Conservation (phyloP, 2,797 vertebrate genomes). For the Trachops cirrhosus region DNA sequence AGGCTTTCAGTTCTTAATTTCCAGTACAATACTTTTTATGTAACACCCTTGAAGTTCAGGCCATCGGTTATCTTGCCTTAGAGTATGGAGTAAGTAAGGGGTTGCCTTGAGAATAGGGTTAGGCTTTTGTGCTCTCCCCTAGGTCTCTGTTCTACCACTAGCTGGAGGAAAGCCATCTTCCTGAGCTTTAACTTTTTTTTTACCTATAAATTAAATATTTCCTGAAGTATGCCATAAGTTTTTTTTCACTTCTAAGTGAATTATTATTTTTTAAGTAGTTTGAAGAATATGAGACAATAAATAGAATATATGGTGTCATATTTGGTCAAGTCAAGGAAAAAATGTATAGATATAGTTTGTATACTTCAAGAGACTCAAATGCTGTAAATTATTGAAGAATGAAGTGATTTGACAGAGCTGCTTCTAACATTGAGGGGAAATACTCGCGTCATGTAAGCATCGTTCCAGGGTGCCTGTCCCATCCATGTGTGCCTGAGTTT, state of each 20-base stretch:
- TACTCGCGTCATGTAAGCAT: neutral
- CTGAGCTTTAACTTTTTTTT: neutral
- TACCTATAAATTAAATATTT: constrained; percentile 1
- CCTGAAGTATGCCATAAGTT: neutral
- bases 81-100: neutral
- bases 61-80: neutral
- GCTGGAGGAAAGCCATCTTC: neutral
- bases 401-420: neutral
- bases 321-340: constrained; percentile 10
- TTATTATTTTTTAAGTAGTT: constrained; percentile 16
- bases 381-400: neutral
- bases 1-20: neutral
- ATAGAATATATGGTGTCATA: neutral
- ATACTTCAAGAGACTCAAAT: neutral
- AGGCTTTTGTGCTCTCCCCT: neutral
- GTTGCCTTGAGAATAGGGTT: neutral
- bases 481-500: neutral
- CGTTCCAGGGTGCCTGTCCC: neutral
- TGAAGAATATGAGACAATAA: constrained; percentile 18
- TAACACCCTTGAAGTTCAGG: neutral
- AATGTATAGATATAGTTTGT: neutral
- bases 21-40: neutral
- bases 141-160: neutral
- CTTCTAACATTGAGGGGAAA: neutral
- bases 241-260: constrained; percentile 31